phyloP scores from a whole-genome alignment of 2,113 vertebrate species.

The Melanocharis versteri region DNA sequence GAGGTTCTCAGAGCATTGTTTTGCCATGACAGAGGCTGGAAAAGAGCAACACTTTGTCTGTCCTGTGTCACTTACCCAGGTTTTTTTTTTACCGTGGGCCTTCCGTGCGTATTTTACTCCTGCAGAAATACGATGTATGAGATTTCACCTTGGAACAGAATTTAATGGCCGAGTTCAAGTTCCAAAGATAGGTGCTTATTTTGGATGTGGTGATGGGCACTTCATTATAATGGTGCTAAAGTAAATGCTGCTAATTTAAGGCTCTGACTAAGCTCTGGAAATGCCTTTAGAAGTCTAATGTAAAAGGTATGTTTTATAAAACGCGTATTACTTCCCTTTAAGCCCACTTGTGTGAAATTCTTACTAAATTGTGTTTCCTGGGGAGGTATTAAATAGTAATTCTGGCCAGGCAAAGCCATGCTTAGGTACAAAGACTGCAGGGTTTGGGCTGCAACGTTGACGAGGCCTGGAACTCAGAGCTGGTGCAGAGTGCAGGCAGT shows the following conservation, averaged over 20 bases:
- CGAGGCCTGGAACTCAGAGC: neutral
- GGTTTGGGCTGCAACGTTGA: neutral
- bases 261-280: constrained; percentile 44
- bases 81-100: neutral
- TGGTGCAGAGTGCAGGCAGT: neutral
- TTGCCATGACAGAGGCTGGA: neutral
- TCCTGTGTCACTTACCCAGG: neutral
- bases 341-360: constrained; percentile 38
- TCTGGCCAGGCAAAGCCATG: neutral
- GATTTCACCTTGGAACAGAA: constrained; percentile 20
- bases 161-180: constrained; percentile 18
- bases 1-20: constrained; percentile 29
- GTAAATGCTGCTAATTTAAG: constrained; percentile 54
- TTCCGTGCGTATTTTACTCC: neutral
- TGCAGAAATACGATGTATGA: neutral
- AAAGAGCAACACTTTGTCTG: neutral
- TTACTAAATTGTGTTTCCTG: constrained; percentile 50
- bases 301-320: constrained; percentile 41
- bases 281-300: constrained; percentile 34
- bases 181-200: constrained; percentile 53
- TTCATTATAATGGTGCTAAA: constrained; percentile 50
- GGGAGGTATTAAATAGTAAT: constrained; percentile 32
- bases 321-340: constrained; percentile 32
- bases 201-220: constrained; percentile 52
- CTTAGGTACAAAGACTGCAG: neutral